Evolutionary conservation across 2,113 vertebrate genomes (phyloP).

Genomic region (Gopherus evgoodei): DNA sequence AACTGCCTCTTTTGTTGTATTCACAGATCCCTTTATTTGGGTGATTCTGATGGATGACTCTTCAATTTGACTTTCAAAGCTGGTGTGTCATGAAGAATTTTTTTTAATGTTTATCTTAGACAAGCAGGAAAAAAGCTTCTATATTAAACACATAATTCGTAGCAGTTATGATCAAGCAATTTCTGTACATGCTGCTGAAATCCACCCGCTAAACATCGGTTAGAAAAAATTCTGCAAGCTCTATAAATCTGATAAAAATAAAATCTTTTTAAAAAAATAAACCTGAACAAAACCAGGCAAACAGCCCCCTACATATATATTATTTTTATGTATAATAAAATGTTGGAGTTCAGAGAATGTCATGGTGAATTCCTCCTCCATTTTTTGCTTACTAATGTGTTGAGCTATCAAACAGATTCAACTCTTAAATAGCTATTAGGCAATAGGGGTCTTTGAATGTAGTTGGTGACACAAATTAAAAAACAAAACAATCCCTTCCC

Average conservation of each 20-base stretch:
- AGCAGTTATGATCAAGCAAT: neutral
- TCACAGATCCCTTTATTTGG: slow-evolving; percentile 14
- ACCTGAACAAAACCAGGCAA: neutral
- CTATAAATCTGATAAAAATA: neutral
- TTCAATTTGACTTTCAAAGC: slow-evolving; percentile 37
- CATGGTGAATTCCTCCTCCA: neutral
- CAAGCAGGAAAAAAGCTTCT: neutral
- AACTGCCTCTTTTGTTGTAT: neutral
- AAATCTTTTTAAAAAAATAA: neutral
- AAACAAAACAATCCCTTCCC: neutral
- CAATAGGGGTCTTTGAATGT: neutral
- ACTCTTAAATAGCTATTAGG: neutral
- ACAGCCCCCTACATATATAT: too few species aligned
- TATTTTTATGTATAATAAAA: neutral
- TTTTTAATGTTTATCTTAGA: neutral
- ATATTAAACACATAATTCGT: neutral
- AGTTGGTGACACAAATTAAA: neutral
- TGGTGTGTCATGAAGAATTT: neutral
- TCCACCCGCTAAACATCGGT: neutral
- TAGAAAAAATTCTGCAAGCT: neutral
- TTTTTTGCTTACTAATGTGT: neutral
- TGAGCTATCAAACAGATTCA: neutral
- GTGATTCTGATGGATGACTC: slow-evolving; percentile 49
- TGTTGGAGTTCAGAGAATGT: neutral
- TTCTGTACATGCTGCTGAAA: neutral